phyloP scores from a whole-genome alignment of 2,888 invertebrate species.

The Coenonympha glycerion region DNA sequence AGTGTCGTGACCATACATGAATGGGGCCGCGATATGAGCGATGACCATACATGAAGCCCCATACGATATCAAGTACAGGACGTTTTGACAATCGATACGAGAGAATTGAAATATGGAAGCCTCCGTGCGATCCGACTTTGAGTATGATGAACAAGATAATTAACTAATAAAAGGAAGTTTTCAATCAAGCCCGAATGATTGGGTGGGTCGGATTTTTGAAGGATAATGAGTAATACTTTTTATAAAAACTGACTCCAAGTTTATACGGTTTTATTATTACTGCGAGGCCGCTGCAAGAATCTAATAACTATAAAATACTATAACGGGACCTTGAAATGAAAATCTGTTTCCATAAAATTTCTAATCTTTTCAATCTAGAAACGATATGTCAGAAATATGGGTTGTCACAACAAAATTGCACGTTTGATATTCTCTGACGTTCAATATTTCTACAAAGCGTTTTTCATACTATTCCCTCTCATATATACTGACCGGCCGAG shows the following conservation, averaged over 20 bases:
- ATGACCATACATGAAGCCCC: conserved; percentile 50
- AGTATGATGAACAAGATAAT: conserved; percentile 31
- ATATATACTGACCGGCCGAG: background rate
- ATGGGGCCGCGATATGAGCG: conserved; percentile 63
- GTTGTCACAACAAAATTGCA: conserved; percentile 4
- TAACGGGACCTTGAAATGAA: background rate
- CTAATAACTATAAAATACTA: background rate
- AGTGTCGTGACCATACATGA: conserved; percentile 59
- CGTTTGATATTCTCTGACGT: background rate
- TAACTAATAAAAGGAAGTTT: conserved; percentile 24
- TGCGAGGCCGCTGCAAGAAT: too few species aligned
- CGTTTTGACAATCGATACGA: conserved; percentile 68
- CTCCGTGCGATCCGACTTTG: conserved; percentile 38
- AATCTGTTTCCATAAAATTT: background rate
- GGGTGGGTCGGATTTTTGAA: background rate
- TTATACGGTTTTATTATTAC: too few species aligned
- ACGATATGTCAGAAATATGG: background rate
- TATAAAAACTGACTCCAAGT: background rate
- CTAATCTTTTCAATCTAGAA: conserved; percentile 3
- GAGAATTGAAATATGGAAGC: conserved; percentile 67
- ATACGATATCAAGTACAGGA: conserved; percentile 49
- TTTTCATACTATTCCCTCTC: background rate
- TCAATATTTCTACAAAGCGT: conserved; percentile 1
- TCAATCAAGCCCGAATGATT: conserved; percentile 14
- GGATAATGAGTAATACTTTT: background rate